These are phyloP conservation scores for Phyllostomus hastatus DNA, from an alignment of 2,113 vertebrate species.

Conservation along the genomic window DNA sequence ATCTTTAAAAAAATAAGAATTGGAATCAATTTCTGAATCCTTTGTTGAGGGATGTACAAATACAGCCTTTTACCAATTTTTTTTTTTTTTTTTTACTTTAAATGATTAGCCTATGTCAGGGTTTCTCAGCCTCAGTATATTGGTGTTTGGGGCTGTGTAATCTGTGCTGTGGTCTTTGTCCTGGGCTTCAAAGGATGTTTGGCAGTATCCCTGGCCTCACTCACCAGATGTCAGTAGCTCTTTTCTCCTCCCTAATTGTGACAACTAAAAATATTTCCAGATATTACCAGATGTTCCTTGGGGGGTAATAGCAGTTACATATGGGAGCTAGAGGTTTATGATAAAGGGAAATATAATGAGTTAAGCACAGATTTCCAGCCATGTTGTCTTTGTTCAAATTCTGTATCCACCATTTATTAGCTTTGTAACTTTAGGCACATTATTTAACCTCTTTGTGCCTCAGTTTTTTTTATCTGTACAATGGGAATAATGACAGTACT, in stretches of 20 bases:
- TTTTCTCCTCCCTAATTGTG: background rate
- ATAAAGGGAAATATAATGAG: background rate
- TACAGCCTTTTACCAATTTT: background rate
- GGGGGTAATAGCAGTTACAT: background rate
- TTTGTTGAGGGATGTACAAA: background rate
- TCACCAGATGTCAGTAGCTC: background rate
- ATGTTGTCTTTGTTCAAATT: background rate
- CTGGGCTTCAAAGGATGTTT: fast-evolving
- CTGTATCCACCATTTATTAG: background rate
- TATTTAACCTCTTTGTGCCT: background rate
- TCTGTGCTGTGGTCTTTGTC: background rate
- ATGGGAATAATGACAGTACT: background rate
- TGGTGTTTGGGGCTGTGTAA: background rate
- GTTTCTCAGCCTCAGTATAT: background rate
- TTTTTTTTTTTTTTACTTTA: background rate
- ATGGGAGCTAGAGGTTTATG: background rate
- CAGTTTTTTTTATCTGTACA: background rate
- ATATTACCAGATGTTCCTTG: background rate
- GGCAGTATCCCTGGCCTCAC: background rate
- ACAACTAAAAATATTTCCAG: background rate
- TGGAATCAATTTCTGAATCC: background rate
- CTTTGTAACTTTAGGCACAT: background rate
- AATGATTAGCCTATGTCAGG: background rate
- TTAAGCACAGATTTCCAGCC: background rate
- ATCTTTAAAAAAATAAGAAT: background rate